phyloP scores from a whole-genome alignment of 2,888 invertebrate genomes.

The Papilio gigon region DNA sequence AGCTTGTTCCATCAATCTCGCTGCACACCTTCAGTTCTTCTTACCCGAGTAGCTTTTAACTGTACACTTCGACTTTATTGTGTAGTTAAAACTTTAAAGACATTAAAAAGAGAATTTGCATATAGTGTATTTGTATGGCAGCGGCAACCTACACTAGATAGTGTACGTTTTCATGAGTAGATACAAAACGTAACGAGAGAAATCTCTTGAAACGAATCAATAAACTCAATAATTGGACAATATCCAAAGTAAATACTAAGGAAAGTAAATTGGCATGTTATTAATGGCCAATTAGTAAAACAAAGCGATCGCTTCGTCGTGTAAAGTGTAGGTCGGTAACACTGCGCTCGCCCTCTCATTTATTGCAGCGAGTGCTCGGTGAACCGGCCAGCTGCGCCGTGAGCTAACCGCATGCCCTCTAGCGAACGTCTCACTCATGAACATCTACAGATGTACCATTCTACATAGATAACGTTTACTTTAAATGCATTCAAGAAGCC shows the following conservation, averaged over 20 bases:
- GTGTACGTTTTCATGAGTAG: too few species aligned
- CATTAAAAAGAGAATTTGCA: too few species aligned
- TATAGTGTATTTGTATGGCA: too few species aligned
- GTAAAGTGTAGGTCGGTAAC: background rate
- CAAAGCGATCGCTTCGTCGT: background rate
- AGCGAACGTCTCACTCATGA: background rate
- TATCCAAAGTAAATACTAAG: background rate
- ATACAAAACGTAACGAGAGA: background rate
- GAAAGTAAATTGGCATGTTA: background rate
- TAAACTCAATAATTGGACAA: background rate
- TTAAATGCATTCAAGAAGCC: background rate
- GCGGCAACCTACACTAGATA: too few species aligned
- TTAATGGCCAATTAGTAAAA: constrained; percentile 15
- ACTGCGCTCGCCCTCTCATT: constrained; percentile 5
- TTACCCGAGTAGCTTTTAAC: too few species aligned
- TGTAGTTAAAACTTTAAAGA: too few species aligned
- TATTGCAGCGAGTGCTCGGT: background rate
- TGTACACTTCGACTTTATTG: too few species aligned
- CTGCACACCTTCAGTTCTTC: too few species aligned
- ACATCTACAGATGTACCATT: background rate
- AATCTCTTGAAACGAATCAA: background rate
- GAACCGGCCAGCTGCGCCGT: background rate
- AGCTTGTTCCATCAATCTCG: too few species aligned
- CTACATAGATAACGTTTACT: background rate
- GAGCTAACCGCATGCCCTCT: constrained; percentile 6